These are phyloP conservation scores for Rhabdomys dilectus DNA, from an alignment of 2,113 vertebrate species.

Conservation along the genomic window DNA sequence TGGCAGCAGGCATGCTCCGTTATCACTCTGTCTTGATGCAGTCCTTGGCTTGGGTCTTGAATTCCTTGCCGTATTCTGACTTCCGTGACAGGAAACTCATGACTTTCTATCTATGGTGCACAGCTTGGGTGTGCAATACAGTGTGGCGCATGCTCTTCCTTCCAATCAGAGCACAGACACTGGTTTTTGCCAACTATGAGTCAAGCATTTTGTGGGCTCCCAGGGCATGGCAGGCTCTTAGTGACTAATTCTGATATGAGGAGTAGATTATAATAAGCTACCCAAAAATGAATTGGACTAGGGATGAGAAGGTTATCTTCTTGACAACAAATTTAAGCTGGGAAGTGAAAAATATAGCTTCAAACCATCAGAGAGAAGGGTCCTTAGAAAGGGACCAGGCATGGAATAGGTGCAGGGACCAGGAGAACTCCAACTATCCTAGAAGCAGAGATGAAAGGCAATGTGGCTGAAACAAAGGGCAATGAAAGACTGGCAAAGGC, in stretches of 20 bases:
- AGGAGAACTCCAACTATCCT: not conserved
- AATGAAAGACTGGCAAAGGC: not conserved
- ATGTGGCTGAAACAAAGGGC: not conserved
- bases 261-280: not conserved
- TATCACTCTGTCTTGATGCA: not conserved
- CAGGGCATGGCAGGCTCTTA: not conserved
- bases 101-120: not conserved
- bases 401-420: not conserved
- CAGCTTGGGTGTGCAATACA: not conserved
- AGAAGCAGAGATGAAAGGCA: not conserved
- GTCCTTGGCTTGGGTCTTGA: not conserved
- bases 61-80: not conserved
- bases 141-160: not conserved
- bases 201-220: not conserved
- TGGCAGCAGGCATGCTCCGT: not conserved
- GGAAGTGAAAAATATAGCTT: not conserved
- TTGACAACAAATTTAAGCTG: not conserved
- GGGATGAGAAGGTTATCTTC: not conserved
- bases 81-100: not conserved
- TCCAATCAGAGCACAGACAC: not conserved
- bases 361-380: not conserved
- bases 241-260: too few relatives aligned
- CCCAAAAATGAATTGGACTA: not conserved
- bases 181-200: not conserved
- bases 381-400: not conserved